Conservation (phyloP, 2,797 vertebrate species). For the Carduelis carduelis region DNA sequence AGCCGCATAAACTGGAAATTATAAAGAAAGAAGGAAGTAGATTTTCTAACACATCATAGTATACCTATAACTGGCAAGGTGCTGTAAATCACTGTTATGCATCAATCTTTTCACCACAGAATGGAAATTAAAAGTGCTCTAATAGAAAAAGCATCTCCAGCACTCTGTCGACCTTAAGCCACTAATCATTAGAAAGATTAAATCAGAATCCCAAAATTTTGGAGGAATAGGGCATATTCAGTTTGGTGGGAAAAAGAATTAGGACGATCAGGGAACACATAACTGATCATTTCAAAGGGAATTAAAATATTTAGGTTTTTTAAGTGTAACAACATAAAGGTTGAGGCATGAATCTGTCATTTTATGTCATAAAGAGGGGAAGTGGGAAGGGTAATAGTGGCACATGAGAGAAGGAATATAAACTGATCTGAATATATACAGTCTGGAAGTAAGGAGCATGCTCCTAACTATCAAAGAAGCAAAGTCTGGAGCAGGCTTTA, state of each 20-base stretch:
- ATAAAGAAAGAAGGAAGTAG: not conserved
- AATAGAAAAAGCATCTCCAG: not conserved
- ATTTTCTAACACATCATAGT: not conserved
- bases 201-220: not conserved
- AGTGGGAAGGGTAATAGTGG: not conserved
- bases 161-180: fast-evolving
- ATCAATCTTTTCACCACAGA: not conserved
- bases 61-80: not conserved
- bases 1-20: fast-evolving
- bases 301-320: not conserved
- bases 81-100: not conserved
- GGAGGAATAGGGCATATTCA: not conserved
- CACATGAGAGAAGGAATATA: not conserved
- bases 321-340: not conserved
- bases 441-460: not conserved
- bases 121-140: not conserved
- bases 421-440: not conserved
- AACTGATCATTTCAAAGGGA: not conserved
- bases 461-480: not conserved
- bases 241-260: not conserved
- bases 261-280: not conserved
- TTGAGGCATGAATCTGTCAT: not conserved
- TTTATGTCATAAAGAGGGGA: not conserved
- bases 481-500: not conserved
- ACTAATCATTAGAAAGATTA: not conserved